These are phyloP conservation scores for Andrena dorsata DNA, from an alignment of 2,888 invertebrate species.

Conservation along the genomic window DNA sequence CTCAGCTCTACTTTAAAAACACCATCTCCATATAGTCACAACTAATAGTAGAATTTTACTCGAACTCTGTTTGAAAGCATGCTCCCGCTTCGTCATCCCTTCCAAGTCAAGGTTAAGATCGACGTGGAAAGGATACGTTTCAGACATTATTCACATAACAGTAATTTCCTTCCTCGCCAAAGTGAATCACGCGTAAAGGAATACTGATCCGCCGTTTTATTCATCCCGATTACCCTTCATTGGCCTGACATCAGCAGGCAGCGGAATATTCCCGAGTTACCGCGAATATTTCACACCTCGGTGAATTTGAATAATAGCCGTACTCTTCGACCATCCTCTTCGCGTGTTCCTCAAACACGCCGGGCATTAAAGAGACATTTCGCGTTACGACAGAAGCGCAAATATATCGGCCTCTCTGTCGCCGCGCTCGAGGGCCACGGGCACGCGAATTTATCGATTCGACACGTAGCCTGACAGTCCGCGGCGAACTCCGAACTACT, in stretches of 20 bases:
- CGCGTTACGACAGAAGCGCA: neutral
- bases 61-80: neutral
- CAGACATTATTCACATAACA: too few species aligned
- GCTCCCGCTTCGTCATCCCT: neutral
- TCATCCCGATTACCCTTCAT: neutral
- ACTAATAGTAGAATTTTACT: too few species aligned
- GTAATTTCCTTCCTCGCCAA: neutral
- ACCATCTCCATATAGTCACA: too few species aligned
- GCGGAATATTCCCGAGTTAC: neutral
- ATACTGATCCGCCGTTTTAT: neutral
- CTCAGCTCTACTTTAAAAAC: too few species aligned
- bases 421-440: too few species aligned
- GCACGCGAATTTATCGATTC: too few species aligned
- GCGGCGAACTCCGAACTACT: neutral
- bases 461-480: too few species aligned
- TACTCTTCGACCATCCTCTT: neutral
- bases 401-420: too few species aligned
- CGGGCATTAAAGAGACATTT: neutral
- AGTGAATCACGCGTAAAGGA: slow-evolving; percentile 1
- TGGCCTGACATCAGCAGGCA: neutral
- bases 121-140: too few species aligned
- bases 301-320: slow-evolving; percentile 12
- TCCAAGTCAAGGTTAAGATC: too few species aligned
- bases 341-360: neutral
- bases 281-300: slow-evolving; percentile 15